Evolutionary conservation across 2,888 invertebrate genomes (phyloP).

Genomic region (Drosophila histrio): DNA sequence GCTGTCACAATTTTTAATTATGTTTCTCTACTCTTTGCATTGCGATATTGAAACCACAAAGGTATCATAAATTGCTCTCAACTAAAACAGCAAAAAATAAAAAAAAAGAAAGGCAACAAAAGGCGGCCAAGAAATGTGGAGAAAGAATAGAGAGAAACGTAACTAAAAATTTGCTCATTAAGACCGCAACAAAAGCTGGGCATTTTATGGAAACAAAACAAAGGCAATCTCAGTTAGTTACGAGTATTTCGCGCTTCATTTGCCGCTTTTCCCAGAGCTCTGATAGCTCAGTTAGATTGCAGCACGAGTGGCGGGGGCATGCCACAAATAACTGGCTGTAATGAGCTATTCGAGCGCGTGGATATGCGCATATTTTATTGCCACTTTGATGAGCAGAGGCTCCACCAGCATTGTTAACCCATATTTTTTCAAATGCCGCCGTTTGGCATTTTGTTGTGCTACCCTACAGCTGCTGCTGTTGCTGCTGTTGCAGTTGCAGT

Average conservation of each 20-base stretch:
- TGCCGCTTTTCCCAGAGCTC: not conserved
- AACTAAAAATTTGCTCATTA: constrained; percentile 69
- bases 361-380: constrained; percentile 71
- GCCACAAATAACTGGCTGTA: constrained; percentile 18
- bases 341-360: constrained; percentile 60
- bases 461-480: not conserved
- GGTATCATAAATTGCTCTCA: constrained; percentile 71
- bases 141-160: constrained; percentile 9
- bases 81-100: not conserved
- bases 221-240: constrained; percentile 19
- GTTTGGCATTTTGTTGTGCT: constrained; percentile 49
- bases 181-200: constrained; percentile 70
- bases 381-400: constrained; percentile 68
- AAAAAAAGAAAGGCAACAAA: constrained; percentile 28
- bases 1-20: constrained; percentile 78
- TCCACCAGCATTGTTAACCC: constrained; percentile 36
- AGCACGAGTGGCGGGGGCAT: not conserved
- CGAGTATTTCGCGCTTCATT: constrained; percentile 19
- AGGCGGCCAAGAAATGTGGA: constrained; percentile 24
- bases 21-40: constrained; percentile 63
- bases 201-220: constrained; percentile 1
- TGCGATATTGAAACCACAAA: constrained; percentile 76
- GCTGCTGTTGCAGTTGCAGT: constrained; percentile 15
- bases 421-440: constrained; percentile 41
- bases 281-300: not conserved